Evolutionary conservation across 2,888 invertebrate species (phyloP), one percentile per base, ranked within the genome.

Genomic region (Tigriopus californicus): DNA sequence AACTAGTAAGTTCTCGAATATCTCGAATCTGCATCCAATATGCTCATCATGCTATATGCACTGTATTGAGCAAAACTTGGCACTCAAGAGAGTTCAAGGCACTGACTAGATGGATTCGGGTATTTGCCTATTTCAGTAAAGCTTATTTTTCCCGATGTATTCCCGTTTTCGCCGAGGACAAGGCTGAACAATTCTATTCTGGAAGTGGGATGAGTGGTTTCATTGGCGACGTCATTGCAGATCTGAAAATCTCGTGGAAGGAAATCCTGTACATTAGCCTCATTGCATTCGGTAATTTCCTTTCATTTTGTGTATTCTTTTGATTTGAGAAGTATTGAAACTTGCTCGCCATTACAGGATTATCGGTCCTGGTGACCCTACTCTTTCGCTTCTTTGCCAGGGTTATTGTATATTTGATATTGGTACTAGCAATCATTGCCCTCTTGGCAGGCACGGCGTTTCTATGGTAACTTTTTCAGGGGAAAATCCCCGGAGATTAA

Each of bases 341-440:
- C 44, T 6, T 44, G 15, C 5, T 44, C 44, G 10, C n/a, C 44
- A 11, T 8, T 8, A 33, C 33, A 58, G 58, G 44, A 47, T 41
- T 58, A 20, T 58, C 59, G 22, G 25, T 58, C 3, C 13, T 58
- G 6, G 22, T 54, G 41, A 18, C 41, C n/a, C 15, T 78, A 15
- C 69, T 80, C 25, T 74, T 79, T 62, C 68, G 73, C 46, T 79
- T 74, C 66, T 68, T 79, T 61, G 79, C 78, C 20, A 76, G 75
- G 55, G 67, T 78, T 60, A 73, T 81, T 15, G 77, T 81, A 61
- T 81, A 80, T 77, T 66, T 78, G n/a, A 73, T 80, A 18, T 69
- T 81, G 20, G 67, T 75, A 47, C 75, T 75, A 12, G 74, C 75
- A 10, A 70, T 75, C 11, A 42, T 76, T 10, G 74, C 74, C 20